Base-by-base conservation (phyloP, 1,140 invertebrate genomes). In the Atta colombica region DNA sequence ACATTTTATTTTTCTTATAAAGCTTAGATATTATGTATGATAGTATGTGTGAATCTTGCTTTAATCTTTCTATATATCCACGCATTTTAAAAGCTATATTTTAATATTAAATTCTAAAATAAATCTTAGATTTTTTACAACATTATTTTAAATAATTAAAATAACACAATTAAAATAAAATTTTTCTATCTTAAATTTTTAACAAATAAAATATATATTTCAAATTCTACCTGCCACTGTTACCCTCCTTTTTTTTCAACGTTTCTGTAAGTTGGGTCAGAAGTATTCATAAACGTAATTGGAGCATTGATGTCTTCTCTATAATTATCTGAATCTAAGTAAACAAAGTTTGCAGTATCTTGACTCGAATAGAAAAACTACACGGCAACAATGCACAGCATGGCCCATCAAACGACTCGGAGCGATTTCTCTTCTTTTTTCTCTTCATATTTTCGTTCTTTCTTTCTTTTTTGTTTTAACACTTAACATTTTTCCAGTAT, bases 371-470 rank as follows among this genome's bases (percentile, higher is more conserved):
- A 72, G n/a, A 66, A 60, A 74, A 82, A 61, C 51, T 84, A 55
- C 16, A 75, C 35, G 16, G 68, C 53, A 60, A 71, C 55, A 77
- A 63, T 39, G 35, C 35, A 39, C 25, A 39, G 28, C 71, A 74
- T 63, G 69, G 80, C 80, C 80, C 80, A 84, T 84, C 69, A 84
- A 84, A 84, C 71, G 71, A 84, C 69, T 84, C 69, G n/a, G 39
- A 82, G 80, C 39, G 18, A 72, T 74, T 12, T 75, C 39, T 84
- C 14, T 49, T 74, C 80, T 61, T 61, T 51, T 72, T 39, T 49
- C 31, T 55, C 39, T 61, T 68, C n/a, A 14, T 53, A 21, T 7
- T 61, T 53, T 82, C 3, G 14, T 16, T 51, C 49, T 51, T 51
- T 51, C 49, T 16, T 18, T 61, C 39, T 45, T 61, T 16, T 21